Evolutionary conservation across 2,888 invertebrate species (phyloP).

Genomic region (Nudaria mundana): DNA sequence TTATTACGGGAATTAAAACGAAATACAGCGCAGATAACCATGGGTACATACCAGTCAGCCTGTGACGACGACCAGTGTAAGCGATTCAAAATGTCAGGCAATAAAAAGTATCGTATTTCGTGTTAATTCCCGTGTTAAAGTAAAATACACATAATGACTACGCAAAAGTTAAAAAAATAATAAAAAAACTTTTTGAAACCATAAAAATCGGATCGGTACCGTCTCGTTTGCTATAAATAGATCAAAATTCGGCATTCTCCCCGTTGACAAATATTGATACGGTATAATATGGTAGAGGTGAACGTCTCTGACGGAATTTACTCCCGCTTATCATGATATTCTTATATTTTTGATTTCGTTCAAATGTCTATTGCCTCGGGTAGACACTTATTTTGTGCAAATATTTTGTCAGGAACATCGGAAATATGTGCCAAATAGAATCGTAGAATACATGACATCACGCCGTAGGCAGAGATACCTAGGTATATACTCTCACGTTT

Average conservation of each 20-base stretch:
- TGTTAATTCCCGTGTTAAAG: too few relatives aligned
- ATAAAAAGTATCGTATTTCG: too few relatives aligned
- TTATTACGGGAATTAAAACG: too few relatives aligned
- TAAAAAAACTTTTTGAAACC: too few relatives aligned
- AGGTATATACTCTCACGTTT: too few relatives aligned
- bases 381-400: conserved; percentile 7
- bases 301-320: conserved; percentile 16
- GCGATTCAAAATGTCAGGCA: too few relatives aligned
- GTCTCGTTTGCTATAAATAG: neutral
- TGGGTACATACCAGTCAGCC: too few relatives aligned
- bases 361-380: conserved; percentile 9
- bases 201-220: neutral
- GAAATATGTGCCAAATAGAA: conserved; percentile 1
- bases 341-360: conserved; percentile 10
- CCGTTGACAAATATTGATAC: conserved; percentile 8
- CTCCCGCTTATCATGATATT: conserved; percentile 21
- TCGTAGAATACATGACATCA: neutral
- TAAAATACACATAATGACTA: too few relatives aligned
- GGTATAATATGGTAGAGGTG: conserved; percentile 3
- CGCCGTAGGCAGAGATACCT: too few relatives aligned
- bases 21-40: too few relatives aligned
- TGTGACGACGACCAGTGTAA: too few relatives aligned
- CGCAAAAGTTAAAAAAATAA: too few relatives aligned
- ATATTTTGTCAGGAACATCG: conserved; percentile 4
- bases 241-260: conserved; percentile 1